Evolutionary conservation across 2,797 vertebrate species (phyloP), one percentile per base, ranked within the genome.

Genomic region (Chaunax sp.): DNA sequence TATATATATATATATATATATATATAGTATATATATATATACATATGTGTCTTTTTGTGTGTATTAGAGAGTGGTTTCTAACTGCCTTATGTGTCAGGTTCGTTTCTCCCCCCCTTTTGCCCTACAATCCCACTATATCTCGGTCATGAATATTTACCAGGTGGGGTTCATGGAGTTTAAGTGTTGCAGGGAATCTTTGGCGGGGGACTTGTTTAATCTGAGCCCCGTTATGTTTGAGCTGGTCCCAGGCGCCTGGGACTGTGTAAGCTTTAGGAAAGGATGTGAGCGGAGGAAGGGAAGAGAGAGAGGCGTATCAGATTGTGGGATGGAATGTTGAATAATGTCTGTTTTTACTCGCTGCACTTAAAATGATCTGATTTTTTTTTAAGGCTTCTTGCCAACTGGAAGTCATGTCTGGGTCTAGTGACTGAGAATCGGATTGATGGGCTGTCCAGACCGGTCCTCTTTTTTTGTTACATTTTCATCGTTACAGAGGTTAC

Each of bases 111-210:
- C 28, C 37, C n/a, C 25, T 57, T 56, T 46, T 9, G 50, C 58
- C n/a, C n/a, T n/a, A n/a, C n/a, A n/a, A n/a, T n/a, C n/a, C n/a
- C n/a, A n/a, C n/a, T n/a, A n/a, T n/a, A n/a, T 35, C 33, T 35
- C 8, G 33, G 33, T 35, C 78, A 83, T 90, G 72, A 86, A 90
- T 91, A 90, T 90, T 87, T 81, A 88, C 65, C 43, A 30, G 25
- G 28, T 38, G 28, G 66, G 69, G 76, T 89, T 87, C 65, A 62
- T 6, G 8, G 67, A 78, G 81, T 87, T 81, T 55, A 77, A 84
- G 74, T 75, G 72, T 87, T 75, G 59, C 57, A 69, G 80, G 84
- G 85, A 78, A 78, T 87, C 76, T 77, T 86, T 64, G 13, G 60
- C 68, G 60, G 65, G 72, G 81, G 72, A 73, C 60, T 78, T 81